Evolutionary conservation across 1,140 invertebrate genomes (phyloP), one percentile per base, ranked within the genome.

Genomic region (Sycophila sp.): DNA sequence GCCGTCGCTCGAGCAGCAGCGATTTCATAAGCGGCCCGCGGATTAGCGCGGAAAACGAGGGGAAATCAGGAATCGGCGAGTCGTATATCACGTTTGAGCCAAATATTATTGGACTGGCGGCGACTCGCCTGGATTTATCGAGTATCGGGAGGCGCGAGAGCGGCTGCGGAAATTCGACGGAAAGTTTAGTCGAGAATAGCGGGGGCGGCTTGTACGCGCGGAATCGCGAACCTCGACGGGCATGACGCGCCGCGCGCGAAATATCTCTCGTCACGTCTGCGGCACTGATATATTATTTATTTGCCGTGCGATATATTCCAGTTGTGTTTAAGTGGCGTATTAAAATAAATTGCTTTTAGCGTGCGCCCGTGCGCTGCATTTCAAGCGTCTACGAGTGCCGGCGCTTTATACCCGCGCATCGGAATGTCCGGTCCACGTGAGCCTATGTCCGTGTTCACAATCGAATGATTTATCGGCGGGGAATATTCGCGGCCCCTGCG

Each of bases 21-120:
- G 59, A 62, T 49, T 47, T 62, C n/a, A n/a, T n/a, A n/a, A n/a
- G n/a, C n/a, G n/a, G n/a, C n/a, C n/a, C n/a, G n/a, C n/a, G n/a
- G n/a, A n/a, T n/a, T n/a, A n/a, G n/a, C n/a, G n/a, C n/a, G n/a
- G n/a, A n/a, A n/a, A n/a, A n/a, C n/a, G n/a, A n/a, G n/a, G n/a
- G n/a, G 36, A 56, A 53, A 63, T 63, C 45, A 45, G 19, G 36
- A 13, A 15, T 32, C 1, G 36, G 6, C 40, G 6, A 17, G 17
- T 42, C 19, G 59, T 63, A 34, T 34, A 63, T 69, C 24, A 53
- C 55, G 30, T 62, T 69, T 62, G 26, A 53, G 8, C 56, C 26
- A 69, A 55, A 62, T 62, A 53, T 69, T 60, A 69, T 69, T 62
- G 40, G 34, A 22, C 36, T 49, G n/a, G n/a, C n/a, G n/a, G n/a